A percentile compares a stretch with the other conserved stretches of the same genome.
Conservation (phyloP, 2,113 vertebrate genomes). For the Hirundichthys speculiger region DNA sequence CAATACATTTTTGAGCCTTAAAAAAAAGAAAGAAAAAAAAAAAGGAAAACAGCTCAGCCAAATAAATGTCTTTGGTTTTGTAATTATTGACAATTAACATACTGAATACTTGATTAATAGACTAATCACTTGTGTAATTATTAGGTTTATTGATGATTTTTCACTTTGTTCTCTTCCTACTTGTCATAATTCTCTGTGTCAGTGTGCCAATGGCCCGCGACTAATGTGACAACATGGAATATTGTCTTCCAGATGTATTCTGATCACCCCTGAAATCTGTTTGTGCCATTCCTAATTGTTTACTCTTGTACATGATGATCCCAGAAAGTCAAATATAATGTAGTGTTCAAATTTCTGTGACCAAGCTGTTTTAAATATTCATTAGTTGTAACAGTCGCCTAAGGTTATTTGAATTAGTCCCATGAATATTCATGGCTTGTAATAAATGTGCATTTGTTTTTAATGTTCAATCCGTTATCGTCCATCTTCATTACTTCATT, state of each 20-base stretch:
- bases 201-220: conserved; percentile 27
- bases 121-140: conserved; percentile 22
- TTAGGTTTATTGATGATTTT: conserved; percentile 16
- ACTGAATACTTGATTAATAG: conserved; percentile 21
- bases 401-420: conserved; percentile 80
- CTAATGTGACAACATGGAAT: conserved; percentile 59
- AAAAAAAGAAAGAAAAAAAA: not conserved
- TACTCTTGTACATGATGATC: conserved; percentile 71
- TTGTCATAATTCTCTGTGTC: conserved; percentile 25
- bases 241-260: conserved; percentile 62
- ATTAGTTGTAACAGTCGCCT: conserved; percentile 78
- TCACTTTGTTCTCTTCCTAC: conserved; percentile 23
- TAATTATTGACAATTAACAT: not conserved
- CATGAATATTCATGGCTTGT: conserved; percentile 79
- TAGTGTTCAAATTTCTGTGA: conserved; percentile 73
- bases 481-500: conserved; percentile 71
- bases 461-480: conserved; percentile 77
- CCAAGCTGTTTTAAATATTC: conserved; percentile 79
- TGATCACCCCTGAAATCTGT: conserved; percentile 63
- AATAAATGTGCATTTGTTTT: conserved; percentile 81
- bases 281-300: conserved; percentile 71
- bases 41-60: not conserved
- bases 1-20: not conserved
- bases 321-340: conserved; percentile 66
- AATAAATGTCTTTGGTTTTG: not conserved